phyloP scores from a whole-genome alignment of 1,140 invertebrate genomes.

The Uloborus diversus region DNA sequence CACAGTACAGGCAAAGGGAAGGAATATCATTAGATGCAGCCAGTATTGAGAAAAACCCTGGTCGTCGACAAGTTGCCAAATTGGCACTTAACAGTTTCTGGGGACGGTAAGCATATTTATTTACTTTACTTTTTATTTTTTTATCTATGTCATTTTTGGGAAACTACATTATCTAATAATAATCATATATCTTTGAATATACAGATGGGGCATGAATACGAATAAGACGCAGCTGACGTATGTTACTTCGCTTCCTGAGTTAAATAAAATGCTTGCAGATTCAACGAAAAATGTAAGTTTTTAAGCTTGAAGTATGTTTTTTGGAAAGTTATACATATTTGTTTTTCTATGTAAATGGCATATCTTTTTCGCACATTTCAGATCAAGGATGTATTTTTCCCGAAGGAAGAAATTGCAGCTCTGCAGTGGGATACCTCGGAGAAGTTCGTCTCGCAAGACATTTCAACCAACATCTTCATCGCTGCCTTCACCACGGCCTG shows the following conservation, averaged over 20 bases:
- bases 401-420: too few species aligned
- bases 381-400: too few species aligned
- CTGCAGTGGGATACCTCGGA: too few species aligned
- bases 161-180: background rate
- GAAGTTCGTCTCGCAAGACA: too few species aligned
- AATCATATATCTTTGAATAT: background rate
- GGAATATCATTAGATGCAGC: background rate
- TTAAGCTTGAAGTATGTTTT: too few species aligned
- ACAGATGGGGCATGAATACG: background rate
- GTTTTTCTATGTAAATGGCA: too few species aligned
- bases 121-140: background rate
- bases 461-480: too few species aligned
- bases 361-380: too few species aligned
- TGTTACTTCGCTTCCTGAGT: background rate
- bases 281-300: constrained; percentile 6
- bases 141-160: too few species aligned
- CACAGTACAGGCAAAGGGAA: background rate
- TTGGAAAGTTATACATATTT: too few species aligned
- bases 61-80: constrained; percentile 19
- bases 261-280: constrained; percentile 7
- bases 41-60: constrained; percentile 1
- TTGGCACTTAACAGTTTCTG: background rate
- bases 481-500: too few species aligned
- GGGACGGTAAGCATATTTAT: background rate
- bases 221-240: background rate